These are phyloP conservation scores for Epinephelus moara DNA, from an alignment of 2,113 vertebrate species.

Conservation along the genomic window DNA sequence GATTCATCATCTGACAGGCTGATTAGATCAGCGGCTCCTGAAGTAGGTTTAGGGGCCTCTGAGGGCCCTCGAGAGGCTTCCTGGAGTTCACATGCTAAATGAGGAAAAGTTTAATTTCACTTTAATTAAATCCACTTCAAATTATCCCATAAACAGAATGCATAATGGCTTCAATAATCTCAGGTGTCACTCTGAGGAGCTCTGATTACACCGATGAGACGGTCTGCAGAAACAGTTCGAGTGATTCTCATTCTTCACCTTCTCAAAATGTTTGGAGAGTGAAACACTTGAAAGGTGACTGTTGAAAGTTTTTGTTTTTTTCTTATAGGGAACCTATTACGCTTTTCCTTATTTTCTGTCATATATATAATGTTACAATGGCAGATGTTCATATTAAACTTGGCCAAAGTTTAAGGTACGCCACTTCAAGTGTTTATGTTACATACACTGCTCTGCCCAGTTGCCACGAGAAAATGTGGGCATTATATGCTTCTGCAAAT, in stretches of 20 bases:
- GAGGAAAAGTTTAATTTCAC: slow-evolving; percentile 40
- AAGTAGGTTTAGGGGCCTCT: slow-evolving; percentile 8
- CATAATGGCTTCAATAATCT: slow-evolving; percentile 18
- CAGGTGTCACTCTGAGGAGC: slow-evolving; percentile 9
- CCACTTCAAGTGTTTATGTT: too few relatives aligned
- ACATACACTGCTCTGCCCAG: too few relatives aligned
- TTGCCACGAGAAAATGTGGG: too few relatives aligned
- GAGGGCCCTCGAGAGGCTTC: slow-evolving; percentile 12
- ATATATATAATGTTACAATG: too few relatives aligned
- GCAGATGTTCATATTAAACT: too few relatives aligned
- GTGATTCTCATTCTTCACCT: not conserved
- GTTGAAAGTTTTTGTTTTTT: not conserved
- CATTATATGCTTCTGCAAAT: too few relatives aligned
- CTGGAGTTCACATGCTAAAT: slow-evolving; percentile 15
- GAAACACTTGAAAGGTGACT: not conserved
- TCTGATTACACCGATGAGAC: not conserved
- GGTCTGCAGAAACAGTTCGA: not conserved
- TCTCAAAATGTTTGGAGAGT: not conserved
- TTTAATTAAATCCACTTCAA: slow-evolving; percentile 49
- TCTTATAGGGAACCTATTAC: too few relatives aligned
- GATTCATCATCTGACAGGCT: slow-evolving; percentile 16
- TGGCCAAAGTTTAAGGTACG: too few relatives aligned
- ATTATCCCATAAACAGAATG: not conserved
- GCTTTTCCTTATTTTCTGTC: too few relatives aligned
- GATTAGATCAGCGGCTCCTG: slow-evolving; percentile 37